phyloP scores from a whole-genome alignment of 1,140 invertebrate genomes.

The Cotesia typhae region DNA sequence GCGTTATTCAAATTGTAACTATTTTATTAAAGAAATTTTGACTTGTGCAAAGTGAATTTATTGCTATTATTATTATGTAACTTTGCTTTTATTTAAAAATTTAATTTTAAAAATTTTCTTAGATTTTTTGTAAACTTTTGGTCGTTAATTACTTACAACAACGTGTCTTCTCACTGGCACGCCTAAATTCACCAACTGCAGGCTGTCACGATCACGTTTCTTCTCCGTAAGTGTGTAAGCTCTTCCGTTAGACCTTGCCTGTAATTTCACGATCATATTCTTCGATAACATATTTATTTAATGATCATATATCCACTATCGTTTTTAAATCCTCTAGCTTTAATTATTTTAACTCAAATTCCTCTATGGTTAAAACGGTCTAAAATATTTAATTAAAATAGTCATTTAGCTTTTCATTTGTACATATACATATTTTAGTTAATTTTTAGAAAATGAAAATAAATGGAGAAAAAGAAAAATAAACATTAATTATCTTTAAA shows the following conservation, averaged over 20 bases:
- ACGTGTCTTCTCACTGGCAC: conserved; percentile 54
- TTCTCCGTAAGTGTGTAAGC: conserved; percentile 49
- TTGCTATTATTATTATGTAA: neutral
- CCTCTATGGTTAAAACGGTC: neutral
- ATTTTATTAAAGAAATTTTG: neutral
- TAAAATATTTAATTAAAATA: too few relatives aligned
- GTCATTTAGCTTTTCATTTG: too few relatives aligned
- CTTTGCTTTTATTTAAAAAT: conserved; percentile 7
- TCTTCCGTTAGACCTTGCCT: conserved; percentile 58
- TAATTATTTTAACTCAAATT: neutral
- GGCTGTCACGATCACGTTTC: conserved; percentile 56
- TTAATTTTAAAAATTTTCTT: conserved; percentile 3
- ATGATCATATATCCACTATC: neutral
- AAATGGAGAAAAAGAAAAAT: too few relatives aligned
- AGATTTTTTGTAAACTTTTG: conserved; percentile 18
- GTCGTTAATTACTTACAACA: conserved; percentile 53
- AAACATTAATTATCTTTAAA: too few relatives aligned
- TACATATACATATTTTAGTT: too few relatives aligned
- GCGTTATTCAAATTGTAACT: neutral
- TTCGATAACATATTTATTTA: conserved; percentile 1
- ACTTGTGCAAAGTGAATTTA: neutral
- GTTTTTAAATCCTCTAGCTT: neutral
- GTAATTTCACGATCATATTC: conserved; percentile 52
- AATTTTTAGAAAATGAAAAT: too few relatives aligned
- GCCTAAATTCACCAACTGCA: conserved; percentile 60